A percentile compares a stretch with the other conserved stretches of the same genome.
phyloP scores from a whole-genome alignment of 2,113 vertebrate species.

The Hiodon alosoides region DNA sequence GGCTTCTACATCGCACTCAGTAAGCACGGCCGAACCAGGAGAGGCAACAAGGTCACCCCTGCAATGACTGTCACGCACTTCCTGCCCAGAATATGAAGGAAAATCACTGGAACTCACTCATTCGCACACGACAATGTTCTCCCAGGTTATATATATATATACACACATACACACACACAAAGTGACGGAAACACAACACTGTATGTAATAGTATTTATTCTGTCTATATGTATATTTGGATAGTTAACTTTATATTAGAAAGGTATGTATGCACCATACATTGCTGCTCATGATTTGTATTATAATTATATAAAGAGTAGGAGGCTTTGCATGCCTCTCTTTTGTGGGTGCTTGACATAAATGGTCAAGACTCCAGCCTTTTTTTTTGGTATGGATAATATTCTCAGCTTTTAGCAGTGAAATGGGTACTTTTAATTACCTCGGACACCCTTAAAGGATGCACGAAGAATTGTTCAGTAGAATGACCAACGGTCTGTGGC shows the following conservation, averaged over 20 bases:
- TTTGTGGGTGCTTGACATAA: conserved; percentile 63
- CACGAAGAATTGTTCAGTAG: conserved; percentile 56
- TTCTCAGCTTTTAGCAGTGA: conserved; percentile 52
- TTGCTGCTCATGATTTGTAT: conserved; percentile 67
- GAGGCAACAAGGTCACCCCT: conserved; percentile 83
- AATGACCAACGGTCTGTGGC: conserved; percentile 40
- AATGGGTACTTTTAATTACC: conserved; percentile 68
- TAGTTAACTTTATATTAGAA: conserved; percentile 64
- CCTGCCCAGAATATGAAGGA: conserved; percentile 82
- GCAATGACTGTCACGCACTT: conserved; percentile 92
- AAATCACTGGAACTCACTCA: conserved; percentile 51
- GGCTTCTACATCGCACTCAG: conserved; percentile 87
- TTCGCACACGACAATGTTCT: conserved; percentile 77
- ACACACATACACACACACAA: conserved; percentile 40
- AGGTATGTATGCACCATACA: conserved; percentile 48
- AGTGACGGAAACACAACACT: conserved; percentile 50
- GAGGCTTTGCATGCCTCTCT: conserved; percentile 48
- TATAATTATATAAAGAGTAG: conserved; percentile 45
- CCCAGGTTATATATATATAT: conserved; percentile 57
- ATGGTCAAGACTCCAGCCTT: conserved; percentile 53
- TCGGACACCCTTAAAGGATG: conserved; percentile 61
- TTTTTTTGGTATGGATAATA: conserved; percentile 48
- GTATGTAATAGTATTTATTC: conserved; percentile 61
- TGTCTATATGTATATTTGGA: conserved; percentile 73
- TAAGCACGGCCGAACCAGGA: conserved; percentile 82